Evolutionary conservation across 1,140 invertebrate species (phyloP), one percentile per base, ranked within the genome.

Genomic region (Bombus sibiricus): DNA sequence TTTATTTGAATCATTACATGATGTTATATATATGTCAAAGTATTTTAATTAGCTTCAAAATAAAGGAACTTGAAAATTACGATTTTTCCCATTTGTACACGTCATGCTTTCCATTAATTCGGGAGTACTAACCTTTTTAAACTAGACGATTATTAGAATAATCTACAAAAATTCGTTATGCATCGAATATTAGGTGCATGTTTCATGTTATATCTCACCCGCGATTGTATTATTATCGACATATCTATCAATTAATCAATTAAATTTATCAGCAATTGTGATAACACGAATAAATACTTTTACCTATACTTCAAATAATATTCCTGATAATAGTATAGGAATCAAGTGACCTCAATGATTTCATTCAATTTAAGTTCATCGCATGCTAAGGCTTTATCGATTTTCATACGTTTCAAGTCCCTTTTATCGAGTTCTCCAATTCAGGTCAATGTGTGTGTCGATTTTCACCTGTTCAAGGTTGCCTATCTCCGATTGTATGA

Each of bases 11-110:
- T 72, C n/a, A 72, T 80, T 64, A 79, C 39, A 32, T 74, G 59
- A 75, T 59, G 62, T 85, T 81, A 47, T 85, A 43, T 73, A 74
- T 81, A 81, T 85, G 78, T 75, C 34, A 69, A 85, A 57, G 22
- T 78, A 84, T 84, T 81, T 85, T 81, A 68, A 85, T 43, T 81
- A 75, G 71, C 69, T 57, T 34, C 43, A 3, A 81, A 85, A 85
- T 85, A 85, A 85, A 85, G 43, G 6, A 43, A 75, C 15, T 81
- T 9, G 9, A 75, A 75, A 74, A 75, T 53, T 13, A 13, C 4
- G 13, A 34, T 59, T 5, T 5, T 41, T 41, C 9, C 28, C 34
- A 34, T 69, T 34, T 37, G 28, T 18, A 0, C 15, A 34, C 6
- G 15, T 53, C 47, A 53, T 53, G 47, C 18, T 78, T 43, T 43